Percentiles rank a stretch among this genome's conserved stretches.
Conservation (phyloP, 1,140 invertebrate species). For the Zelostemma sp. region DNA sequence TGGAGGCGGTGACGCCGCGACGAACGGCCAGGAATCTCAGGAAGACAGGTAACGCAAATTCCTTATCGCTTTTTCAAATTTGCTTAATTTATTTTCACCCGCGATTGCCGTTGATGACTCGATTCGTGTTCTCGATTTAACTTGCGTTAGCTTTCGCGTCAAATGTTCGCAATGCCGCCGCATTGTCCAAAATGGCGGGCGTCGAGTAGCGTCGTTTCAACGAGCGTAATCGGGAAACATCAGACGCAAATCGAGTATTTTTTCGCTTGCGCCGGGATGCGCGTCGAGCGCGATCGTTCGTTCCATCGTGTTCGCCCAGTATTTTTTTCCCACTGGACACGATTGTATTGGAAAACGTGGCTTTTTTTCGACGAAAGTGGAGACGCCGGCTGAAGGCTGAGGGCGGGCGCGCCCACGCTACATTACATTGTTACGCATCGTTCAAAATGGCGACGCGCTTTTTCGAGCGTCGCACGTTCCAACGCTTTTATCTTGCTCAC, state of each 20-base stretch:
- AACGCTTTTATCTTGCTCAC: constrained; percentile 30
- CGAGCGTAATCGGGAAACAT: constrained; percentile 49
- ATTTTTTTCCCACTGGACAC: constrained; percentile 18
- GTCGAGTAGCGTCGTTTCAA: constrained; percentile 18
- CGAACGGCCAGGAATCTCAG: constrained; percentile 65
- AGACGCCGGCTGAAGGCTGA: constrained; percentile 48
- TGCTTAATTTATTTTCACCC: background rate
- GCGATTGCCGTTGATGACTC: constrained; percentile 15
- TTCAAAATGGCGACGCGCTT: constrained; percentile 19
- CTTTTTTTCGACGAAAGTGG: constrained; percentile 30
- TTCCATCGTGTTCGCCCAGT: background rate
- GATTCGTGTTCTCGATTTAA: constrained; percentile 7
- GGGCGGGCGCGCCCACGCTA: constrained; percentile 52
- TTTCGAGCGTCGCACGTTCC: constrained; percentile 9
- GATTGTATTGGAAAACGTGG: constrained; percentile 6
- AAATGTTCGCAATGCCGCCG: background rate
- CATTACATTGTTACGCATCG: constrained; percentile 10
- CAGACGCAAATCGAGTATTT: constrained; percentile 23
- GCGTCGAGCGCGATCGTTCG: background rate
- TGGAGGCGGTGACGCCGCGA: constrained; percentile 62
- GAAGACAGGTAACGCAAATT: constrained; percentile 65
- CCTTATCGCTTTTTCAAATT: constrained; percentile 2
- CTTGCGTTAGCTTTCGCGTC: background rate
- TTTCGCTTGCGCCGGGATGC: constrained; percentile 13
- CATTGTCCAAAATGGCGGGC: constrained; percentile 52